Evolutionary conservation across 2,797 vertebrate genomes (phyloP).

Genomic region (Setipinna tenuifilis): DNA sequence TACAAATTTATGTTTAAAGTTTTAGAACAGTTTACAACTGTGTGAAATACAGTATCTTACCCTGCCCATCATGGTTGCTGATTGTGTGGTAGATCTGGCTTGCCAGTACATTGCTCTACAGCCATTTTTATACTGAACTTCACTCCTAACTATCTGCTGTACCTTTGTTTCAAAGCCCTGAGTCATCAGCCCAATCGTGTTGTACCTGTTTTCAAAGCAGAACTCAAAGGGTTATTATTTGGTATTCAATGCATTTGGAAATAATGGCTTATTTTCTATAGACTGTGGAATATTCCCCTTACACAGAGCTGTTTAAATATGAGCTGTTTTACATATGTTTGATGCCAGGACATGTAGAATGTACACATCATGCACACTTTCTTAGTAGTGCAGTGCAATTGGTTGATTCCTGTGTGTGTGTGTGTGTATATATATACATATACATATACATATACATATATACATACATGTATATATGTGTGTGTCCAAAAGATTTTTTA

Average conservation of each 20-base stretch:
- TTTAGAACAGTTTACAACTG: neutral
- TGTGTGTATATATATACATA: too few relatives aligned
- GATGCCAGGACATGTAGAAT: neutral
- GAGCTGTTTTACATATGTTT: neutral
- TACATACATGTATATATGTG: too few relatives aligned
- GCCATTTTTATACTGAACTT: slow-evolving; percentile 22
- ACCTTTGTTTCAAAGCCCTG: too few relatives aligned
- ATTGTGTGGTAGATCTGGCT: neutral
- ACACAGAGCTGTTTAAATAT: neutral
- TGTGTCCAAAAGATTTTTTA: too few relatives aligned
- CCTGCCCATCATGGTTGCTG: slow-evolving; percentile 60
- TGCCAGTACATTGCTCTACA: neutral
- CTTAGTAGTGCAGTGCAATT: too few relatives aligned
- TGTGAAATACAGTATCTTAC: slow-evolving; percentile 51
- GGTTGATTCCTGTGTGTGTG: too few relatives aligned
- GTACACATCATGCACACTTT: neutral
- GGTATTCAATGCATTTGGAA: slow-evolving; percentile 14
- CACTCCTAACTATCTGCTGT: neutral
- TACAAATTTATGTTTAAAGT: too few relatives aligned
- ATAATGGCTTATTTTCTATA: neutral
- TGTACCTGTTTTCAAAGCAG: slow-evolving; percentile 22
- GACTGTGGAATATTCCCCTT: neutral
- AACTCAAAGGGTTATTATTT: slow-evolving; percentile 23
- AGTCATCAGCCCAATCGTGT: neutral
- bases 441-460: too few relatives aligned